Evolutionary conservation across 1,140 invertebrate species (phyloP).

Genomic region (Microplitis demolitor): DNA sequence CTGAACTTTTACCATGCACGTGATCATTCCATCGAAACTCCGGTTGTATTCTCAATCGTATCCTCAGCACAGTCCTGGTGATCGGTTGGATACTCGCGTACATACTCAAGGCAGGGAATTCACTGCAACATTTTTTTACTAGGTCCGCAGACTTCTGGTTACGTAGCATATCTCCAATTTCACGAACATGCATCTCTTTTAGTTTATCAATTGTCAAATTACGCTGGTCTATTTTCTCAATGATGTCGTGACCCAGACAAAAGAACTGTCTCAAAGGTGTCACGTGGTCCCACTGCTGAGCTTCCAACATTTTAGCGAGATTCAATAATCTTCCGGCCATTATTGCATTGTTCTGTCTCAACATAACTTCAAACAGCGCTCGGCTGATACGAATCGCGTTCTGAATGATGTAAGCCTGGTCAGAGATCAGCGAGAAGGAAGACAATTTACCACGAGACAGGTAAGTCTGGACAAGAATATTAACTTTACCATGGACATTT

Average conservation of each 20-base stretch:
- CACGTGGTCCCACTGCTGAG: conserved; percentile 86
- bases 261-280: conserved; percentile 87
- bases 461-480: conserved; percentile 93
- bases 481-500: conserved; percentile 95
- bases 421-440: conserved; percentile 89
- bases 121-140: conserved; percentile 83
- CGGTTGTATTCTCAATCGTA: conserved; percentile 81
- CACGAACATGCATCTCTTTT: conserved; percentile 83
- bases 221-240: conserved; percentile 81
- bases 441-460: conserved; percentile 80
- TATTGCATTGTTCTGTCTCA: conserved; percentile 87
- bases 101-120: conserved; percentile 84
- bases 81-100: conserved; percentile 92
- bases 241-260: conserved; percentile 75
- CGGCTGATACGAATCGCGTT: conserved; percentile 89
- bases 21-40: conserved; percentile 91
- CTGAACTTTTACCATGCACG: conserved; percentile 84
- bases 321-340: conserved; percentile 81
- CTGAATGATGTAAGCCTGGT: conserved; percentile 92
- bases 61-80: conserved; percentile 87
- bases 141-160: conserved; percentile 76
- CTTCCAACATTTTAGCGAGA: conserved; percentile 89
- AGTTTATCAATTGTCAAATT: conserved; percentile 78
- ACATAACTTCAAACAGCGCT: conserved; percentile 92
- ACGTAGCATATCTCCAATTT: conserved; percentile 80